Conservation (phyloP, 2,888 invertebrate genomes). For the Pollenia angustigena region DNA sequence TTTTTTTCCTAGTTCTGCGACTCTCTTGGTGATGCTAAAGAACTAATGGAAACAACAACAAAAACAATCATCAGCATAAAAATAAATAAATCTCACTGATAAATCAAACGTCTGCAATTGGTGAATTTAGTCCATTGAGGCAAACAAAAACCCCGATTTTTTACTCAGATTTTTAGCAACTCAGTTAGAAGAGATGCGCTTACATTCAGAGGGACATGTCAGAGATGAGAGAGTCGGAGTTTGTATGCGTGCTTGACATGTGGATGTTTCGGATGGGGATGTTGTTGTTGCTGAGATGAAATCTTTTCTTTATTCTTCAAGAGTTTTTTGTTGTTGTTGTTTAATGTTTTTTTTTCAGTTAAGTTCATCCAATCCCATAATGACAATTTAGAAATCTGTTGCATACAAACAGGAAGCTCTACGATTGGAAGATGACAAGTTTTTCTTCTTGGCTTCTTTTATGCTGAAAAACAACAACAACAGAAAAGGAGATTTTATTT, state of each 20-base stretch:
- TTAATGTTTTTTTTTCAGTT: neutral
- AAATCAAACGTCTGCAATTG: conserved; percentile 71
- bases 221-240: conserved; percentile 26
- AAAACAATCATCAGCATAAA: conserved; percentile 52
- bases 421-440: conserved; percentile 71
- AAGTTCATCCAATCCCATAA: conserved; percentile 47
- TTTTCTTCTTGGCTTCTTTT: conserved; percentile 45
- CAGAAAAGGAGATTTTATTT: conserved; percentile 61
- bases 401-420: conserved; percentile 57
- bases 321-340: neutral
- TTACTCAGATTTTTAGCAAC: neutral
- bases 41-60: conserved; percentile 59
- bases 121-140: conserved; percentile 61
- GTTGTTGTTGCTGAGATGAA: conserved; percentile 65
- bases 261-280: conserved; percentile 37
- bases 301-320: conserved; percentile 53
- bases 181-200: neutral
- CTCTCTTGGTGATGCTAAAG: conserved; percentile 50
- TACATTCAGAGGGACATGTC: neutral
- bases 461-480: conserved; percentile 23
- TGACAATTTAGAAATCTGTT: conserved; percentile 65
- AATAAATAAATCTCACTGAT: conserved; percentile 75
- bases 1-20: neutral
- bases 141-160: conserved; percentile 4
- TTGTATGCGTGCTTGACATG: neutral